Evolutionary conservation across 92 coral and sea anemone genomes (phyloP).

Genomic region (Siderastrea siderea): DNA sequence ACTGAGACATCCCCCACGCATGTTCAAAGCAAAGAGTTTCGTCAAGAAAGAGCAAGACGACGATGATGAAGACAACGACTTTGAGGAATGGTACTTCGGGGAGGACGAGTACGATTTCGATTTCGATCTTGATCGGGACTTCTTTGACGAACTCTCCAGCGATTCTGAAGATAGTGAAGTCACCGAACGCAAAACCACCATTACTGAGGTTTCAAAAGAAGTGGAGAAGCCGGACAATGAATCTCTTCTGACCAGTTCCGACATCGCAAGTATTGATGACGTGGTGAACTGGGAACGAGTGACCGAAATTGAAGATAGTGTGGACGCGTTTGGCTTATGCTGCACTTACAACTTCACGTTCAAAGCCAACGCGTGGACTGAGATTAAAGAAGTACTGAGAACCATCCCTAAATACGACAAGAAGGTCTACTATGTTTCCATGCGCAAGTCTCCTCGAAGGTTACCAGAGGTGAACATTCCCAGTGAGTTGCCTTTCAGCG

Average conservation of each 20-base stretch:
- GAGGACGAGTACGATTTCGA: conserved; percentile 62
- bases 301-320: conserved; percentile 57
- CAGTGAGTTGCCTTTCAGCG: conserved; percentile 67
- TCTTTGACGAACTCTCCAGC: conserved; percentile 36
- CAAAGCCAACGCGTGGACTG: conserved; percentile 34
- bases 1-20: conserved; percentile 70
- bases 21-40: conserved; percentile 50
- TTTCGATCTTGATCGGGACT: conserved; percentile 40
- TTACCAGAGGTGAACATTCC: conserved; percentile 57
- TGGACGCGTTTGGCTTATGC: conserved; percentile 77
- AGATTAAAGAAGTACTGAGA: conserved; percentile 58
- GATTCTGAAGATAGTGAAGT: conserved; percentile 56
- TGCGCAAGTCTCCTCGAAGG: conserved; percentile 42
- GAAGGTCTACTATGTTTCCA: conserved; percentile 70
- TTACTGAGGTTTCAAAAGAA: conserved; percentile 24
- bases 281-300: conserved; percentile 79
- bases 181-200: background rate
- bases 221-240: conserved; percentile 37
- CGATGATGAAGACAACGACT: conserved; percentile 56
- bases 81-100: conserved; percentile 50
- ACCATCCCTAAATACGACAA: conserved; percentile 77
- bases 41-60: conserved; percentile 51
- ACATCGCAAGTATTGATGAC: conserved; percentile 58
- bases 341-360: conserved; percentile 65
- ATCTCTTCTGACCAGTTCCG: conserved; percentile 29